A percentile compares a stretch with the other conserved stretches of the same genome.
These are phyloP conservation scores for Metellina segmentata DNA, from an alignment of 2,888 invertebrate genomes.

Conservation along the genomic window DNA sequence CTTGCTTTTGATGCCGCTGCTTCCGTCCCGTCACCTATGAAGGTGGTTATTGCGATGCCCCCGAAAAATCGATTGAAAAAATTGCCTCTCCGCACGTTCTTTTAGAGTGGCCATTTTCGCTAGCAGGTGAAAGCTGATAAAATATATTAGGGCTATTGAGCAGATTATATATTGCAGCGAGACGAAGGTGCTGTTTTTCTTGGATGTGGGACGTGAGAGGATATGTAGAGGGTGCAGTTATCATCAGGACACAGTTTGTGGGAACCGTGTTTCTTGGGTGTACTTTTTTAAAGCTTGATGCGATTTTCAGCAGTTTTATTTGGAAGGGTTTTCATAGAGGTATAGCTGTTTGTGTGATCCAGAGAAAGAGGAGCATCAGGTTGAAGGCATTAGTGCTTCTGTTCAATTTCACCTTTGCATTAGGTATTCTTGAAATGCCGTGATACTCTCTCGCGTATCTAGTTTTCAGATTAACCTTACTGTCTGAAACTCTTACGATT, in stretches of 20 bases:
- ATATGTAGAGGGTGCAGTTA: neutral
- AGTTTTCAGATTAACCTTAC: too few species aligned
- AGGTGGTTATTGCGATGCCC: neutral
- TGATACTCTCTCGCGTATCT: too few species aligned
- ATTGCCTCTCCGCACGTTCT: neutral
- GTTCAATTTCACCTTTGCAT: too few species aligned
- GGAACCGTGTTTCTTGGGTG: neutral
- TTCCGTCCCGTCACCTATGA: neutral
- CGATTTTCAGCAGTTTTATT: too few species aligned
- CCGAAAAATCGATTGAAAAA: neutral
- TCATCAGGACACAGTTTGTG: neutral
- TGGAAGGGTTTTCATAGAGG: too few species aligned
- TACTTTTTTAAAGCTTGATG: neutral
- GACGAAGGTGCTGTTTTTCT: neutral
- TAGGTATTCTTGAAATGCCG: too few species aligned
- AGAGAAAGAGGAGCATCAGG: too few species aligned
- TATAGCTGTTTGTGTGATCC: too few species aligned
- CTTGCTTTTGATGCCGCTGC: neutral
- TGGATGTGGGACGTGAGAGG: neutral
- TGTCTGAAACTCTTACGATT: too few species aligned
- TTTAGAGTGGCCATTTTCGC: constrained; percentile 1
- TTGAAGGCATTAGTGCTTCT: too few species aligned
- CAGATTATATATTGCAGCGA: neutral
- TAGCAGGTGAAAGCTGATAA: neutral
- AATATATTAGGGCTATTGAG: constrained; percentile 1